phyloP scores from a whole-genome alignment of 2,113 vertebrate species.

The Heptranchias perlo region DNA sequence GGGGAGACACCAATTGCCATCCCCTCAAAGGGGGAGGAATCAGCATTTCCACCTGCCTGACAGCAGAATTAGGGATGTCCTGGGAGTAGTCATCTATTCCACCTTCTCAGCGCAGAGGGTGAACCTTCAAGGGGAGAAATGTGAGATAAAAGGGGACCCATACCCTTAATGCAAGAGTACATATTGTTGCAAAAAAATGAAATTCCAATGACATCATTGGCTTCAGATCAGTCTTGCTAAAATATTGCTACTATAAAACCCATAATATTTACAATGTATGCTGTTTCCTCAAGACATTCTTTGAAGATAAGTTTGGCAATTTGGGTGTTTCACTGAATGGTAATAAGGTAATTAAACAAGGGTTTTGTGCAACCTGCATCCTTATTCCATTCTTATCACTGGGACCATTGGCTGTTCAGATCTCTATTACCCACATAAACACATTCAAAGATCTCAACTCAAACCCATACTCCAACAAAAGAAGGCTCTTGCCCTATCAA shows the following conservation, averaged over 20 bases:
- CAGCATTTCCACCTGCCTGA: not conserved
- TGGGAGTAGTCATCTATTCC: not conserved
- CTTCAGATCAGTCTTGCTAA: not conserved
- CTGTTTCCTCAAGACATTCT: not conserved
- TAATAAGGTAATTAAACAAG: not conserved
- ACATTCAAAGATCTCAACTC: not conserved
- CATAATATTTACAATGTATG: not conserved
- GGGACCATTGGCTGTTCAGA: not conserved
- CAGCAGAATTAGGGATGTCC: not conserved
- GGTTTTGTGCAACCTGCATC: not conserved
- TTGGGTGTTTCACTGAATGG: not conserved
- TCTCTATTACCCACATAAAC: not conserved
- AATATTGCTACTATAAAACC: not conserved
- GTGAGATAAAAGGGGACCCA: not conserved
- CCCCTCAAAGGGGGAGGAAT: not conserved
- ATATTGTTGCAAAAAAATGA: not conserved
- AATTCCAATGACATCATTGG: not conserved
- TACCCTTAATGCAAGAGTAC: not conserved
- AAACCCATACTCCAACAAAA: not conserved
- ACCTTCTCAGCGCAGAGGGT: not conserved
- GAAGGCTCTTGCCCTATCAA: not conserved
- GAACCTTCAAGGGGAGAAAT: not conserved
- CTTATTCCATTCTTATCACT: not conserved
- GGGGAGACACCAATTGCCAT: not conserved
- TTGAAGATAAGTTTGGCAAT: not conserved